These are phyloP conservation scores for Tetragnatha montana DNA, from an alignment of 2,888 invertebrate species.

Conservation along the genomic window DNA sequence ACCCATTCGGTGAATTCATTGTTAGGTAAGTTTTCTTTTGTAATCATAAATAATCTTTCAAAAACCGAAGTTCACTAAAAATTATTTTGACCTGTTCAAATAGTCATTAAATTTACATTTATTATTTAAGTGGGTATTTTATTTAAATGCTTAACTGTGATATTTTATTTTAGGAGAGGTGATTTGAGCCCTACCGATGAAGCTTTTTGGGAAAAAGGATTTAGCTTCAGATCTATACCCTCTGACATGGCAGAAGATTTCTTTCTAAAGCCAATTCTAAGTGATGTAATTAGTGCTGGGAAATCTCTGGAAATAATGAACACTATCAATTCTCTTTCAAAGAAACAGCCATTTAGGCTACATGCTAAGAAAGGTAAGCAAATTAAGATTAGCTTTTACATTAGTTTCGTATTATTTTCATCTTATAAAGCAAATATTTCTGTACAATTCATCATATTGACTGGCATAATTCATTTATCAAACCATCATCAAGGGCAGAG, in stretches of 20 bases:
- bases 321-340: conserved; percentile 23
- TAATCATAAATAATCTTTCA: not conserved
- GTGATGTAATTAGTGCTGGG: conserved; percentile 63
- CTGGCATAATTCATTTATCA: no score
- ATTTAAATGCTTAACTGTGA: not conserved
- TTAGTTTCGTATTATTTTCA: not conserved
- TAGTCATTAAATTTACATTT: not conserved
- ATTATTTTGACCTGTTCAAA: not conserved
- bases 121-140: not conserved
- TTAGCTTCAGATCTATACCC: conserved; percentile 41
- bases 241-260: conserved; percentile 38
- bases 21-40: conserved; percentile 30
- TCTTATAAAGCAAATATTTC: no score
- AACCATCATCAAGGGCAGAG: no score
- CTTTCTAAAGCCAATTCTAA: conserved; percentile 53
- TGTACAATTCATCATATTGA: no score
- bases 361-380: conserved; percentile 45
- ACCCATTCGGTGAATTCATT: conserved; percentile 55
- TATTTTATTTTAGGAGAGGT: conserved; percentile 18
- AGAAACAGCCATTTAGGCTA: conserved; percentile 32
- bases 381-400: not conserved
- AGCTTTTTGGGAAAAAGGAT: conserved; percentile 56
- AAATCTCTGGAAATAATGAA: conserved; percentile 63
- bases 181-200: conserved; percentile 39
- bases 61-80: not conserved